Base-by-base conservation (phyloP, 2,888 invertebrate species). In the Caenorhabditis virilis region DNA sequence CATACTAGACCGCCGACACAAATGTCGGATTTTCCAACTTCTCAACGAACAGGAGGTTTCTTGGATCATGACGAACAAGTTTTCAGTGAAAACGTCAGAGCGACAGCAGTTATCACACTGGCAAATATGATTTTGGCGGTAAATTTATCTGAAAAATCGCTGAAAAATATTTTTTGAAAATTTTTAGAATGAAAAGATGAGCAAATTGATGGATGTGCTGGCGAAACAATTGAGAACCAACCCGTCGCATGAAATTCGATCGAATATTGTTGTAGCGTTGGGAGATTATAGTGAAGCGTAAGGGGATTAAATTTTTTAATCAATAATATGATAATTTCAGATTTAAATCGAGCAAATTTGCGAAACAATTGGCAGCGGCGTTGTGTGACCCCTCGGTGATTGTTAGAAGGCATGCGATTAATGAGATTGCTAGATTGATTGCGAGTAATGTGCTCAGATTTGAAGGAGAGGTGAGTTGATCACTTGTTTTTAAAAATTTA, bases 351-450 rank as follows among this genome's bases (percentile, higher is more conserved):
- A 60, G 60, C 47, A 43, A 60, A 25, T 65, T 56, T 35, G 51
- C 60, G 2, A 52, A 52, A 9, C 35, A 53, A 42, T 36, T 65
- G 20, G 59, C 60, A 3, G 59, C 60, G 11, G 55, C 49, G 5
- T 39, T 65, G 3, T 58, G 60, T 33, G 65, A 65, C 53, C 60
- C 65, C 2, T 65, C 65, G 1, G 65, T 65, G 11, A 22, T 65
- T 13, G 58, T 65, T 25, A 47, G 60, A 46, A 48, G 65, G 5
- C 65, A 65, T 23, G 65, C 65, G 2, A 60, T 65, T 48, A 53
- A 56, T 30, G 50, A 65, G 25, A 59, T 65, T 30, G 58, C 65
- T 15, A 51, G 65, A 20, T 51, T 65, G 36, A 55, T 65, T 22
- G 45, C 56, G 2, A 22, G 43, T 27, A 53, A 53, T 22, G 53